Evolutionary conservation across 2,797 vertebrate genomes (phyloP), one percentile per base, ranked within the genome.

Genomic region (Phrynocephalus forsythii): DNA sequence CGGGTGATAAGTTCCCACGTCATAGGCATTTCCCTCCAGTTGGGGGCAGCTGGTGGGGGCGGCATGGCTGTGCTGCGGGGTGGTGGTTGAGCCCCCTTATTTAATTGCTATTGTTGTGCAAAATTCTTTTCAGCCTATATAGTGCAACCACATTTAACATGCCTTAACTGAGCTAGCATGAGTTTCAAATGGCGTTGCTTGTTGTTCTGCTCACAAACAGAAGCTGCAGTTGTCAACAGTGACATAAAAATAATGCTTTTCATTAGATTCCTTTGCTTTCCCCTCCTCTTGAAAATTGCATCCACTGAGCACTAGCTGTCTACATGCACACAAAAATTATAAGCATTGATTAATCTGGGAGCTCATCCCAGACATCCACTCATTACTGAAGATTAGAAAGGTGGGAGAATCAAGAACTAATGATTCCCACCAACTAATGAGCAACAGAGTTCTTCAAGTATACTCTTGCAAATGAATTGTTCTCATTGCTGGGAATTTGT

Each of bases 401-500:
- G n/a, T 67, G 6, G 33, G 71, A 8, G 48, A 79, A 13, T 76
- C 63, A 87, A 81, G 84, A 71, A 84, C n/a, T 26, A 1, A 2
- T 63, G 38, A 44, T 44, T 44, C 38, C 38, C 5, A 3, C 38
- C 38, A 44, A 44, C 3, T 44, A 44, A 44, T 44, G 38, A 44
- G 6, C 80, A 82, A 69, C 69, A 66, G 80, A 52, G 30, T 78
- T 38, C 50, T 69, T 83, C 15, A 63, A 78, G 73, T 24, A 78
- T 60, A 33, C 6, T 52, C 73, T 83, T 77, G 66, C n/a, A 83
- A 83, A 77, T 69, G 38, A 83, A 87, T 83, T 82, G 28, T 87
- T 66, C 13, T 52, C 38, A 30, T 75, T 76, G 71, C n/a, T 87
- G 48, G 66, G 38, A 83, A 71, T 50, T 48, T 28, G 52, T 83